Evolutionary conservation across 1,140 invertebrate species (phyloP).

Genomic region (Bombus impatiens): DNA sequence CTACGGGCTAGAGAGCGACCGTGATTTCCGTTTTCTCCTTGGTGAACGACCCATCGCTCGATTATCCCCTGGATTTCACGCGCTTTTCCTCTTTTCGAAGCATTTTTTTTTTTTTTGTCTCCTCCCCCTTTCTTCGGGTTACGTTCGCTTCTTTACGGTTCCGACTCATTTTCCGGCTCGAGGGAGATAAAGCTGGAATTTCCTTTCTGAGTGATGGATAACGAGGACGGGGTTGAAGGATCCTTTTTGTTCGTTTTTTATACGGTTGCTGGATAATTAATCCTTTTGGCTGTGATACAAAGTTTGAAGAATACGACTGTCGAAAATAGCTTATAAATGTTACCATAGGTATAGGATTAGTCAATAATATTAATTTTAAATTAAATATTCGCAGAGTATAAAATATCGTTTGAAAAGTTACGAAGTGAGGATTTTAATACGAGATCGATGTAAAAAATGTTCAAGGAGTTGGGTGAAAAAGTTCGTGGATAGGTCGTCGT

Average conservation of each 20-base stretch:
- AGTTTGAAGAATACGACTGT: background rate
- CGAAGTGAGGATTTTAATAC: too few relatives aligned
- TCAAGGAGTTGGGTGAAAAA: too few relatives aligned
- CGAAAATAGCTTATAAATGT: background rate
- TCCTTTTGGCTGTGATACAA: background rate
- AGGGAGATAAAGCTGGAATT: background rate
- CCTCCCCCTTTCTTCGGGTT: background rate
- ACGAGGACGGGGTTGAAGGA: background rate
- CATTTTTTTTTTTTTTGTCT: background rate
- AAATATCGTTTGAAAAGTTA: too few relatives aligned
- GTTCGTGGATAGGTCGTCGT: too few relatives aligned
- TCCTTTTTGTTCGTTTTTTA: background rate
- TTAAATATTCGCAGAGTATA: too few relatives aligned
- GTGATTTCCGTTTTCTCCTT: conserved; percentile 32
- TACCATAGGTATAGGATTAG: background rate
- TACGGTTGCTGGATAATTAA: background rate
- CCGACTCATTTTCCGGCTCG: background rate
- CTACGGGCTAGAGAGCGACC: conserved; percentile 3
- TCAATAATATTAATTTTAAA: background rate
- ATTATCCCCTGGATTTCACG: background rate
- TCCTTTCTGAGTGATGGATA: background rate
- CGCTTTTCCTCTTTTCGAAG: background rate
- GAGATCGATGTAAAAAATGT: too few relatives aligned
- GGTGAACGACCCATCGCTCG: conserved; percentile 22
- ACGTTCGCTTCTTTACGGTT: background rate